Evolutionary conservation across 1,140 invertebrate species (phyloP).

Genomic region (Aethina tumida): DNA sequence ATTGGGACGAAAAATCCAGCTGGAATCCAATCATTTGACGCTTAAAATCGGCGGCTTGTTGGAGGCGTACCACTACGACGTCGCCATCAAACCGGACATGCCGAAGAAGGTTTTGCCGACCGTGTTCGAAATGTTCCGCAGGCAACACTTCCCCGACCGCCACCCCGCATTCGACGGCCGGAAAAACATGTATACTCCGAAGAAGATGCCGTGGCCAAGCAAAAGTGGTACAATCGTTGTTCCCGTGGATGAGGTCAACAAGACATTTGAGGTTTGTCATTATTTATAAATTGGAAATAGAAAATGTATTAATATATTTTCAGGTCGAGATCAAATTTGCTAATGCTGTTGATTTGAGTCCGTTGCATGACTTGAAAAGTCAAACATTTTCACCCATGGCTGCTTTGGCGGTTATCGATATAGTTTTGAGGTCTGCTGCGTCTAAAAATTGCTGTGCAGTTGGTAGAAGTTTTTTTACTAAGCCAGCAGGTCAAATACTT

Average conservation of each 20-base stretch:
- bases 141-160: conserved; percentile 29
- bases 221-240: conserved; percentile 16
- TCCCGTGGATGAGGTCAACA: conserved; percentile 34
- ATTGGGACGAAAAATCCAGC: too few species aligned
- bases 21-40: conserved; percentile 47
- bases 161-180: conserved; percentile 59
- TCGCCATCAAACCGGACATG: conserved; percentile 34
- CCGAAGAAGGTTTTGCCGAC: conserved; percentile 29
- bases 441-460: conserved; percentile 32
- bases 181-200: conserved; percentile 47
- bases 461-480: conserved; percentile 35
- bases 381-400: conserved; percentile 44
- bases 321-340: conserved; percentile 47
- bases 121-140: conserved; percentile 30
- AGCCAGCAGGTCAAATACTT: conserved; percentile 15
- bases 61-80: conserved; percentile 38
- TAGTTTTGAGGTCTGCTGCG: conserved; percentile 59
- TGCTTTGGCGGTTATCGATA: conserved; percentile 65
- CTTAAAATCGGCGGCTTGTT: conserved; percentile 39
- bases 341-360: conserved; percentile 20
- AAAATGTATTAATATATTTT: conserved; percentile 46
- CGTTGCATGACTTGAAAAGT: conserved; percentile 7
- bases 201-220: conserved; percentile 12
- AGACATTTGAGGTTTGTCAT: too few species aligned
- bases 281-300: too few species aligned